These are phyloP conservation scores for Malurus cyaneus DNA, from an alignment of 2,113 vertebrate species.

Conservation along the genomic window DNA sequence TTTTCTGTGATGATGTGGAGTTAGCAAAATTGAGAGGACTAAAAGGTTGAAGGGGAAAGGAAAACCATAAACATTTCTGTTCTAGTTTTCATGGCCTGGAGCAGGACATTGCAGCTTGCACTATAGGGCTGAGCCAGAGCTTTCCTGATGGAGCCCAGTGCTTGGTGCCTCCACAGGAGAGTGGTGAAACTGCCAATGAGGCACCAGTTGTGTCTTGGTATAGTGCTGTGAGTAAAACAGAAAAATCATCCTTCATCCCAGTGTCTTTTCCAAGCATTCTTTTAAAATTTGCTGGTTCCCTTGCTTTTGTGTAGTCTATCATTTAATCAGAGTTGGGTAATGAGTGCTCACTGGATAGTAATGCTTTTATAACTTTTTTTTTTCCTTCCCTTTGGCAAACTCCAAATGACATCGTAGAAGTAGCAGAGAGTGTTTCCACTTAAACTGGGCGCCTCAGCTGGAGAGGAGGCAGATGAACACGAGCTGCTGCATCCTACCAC, in stretches of 20 bases:
- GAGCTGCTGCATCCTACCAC: constrained; percentile 19
- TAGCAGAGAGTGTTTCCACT: constrained; percentile 24
- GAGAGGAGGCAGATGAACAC: not conserved
- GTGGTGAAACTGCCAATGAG: not conserved
- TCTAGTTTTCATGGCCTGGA: not conserved
- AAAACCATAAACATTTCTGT: accelerated
- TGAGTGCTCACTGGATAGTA: not conserved
- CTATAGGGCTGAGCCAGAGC: not conserved
- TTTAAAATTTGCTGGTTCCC: not conserved
- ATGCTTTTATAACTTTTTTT: not conserved
- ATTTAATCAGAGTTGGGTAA: not conserved
- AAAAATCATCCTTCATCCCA: not conserved
- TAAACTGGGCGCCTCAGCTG: not conserved
- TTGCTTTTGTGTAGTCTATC: not conserved
- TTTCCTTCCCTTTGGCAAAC: not conserved
- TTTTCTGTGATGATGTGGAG: not conserved
- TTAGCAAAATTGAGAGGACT: not conserved
- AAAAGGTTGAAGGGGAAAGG: not conserved
- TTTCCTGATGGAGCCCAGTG: not conserved
- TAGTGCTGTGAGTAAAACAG: not conserved
- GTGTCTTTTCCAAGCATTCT: not conserved
- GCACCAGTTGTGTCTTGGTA: not conserved
- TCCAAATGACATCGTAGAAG: constrained; percentile 7
- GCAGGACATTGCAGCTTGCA: not conserved
- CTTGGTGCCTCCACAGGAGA: not conserved